Evolutionary conservation across 64 coral and sea anemone genomes (phyloP).

Genomic region (Cladopsammia gracilis): DNA sequence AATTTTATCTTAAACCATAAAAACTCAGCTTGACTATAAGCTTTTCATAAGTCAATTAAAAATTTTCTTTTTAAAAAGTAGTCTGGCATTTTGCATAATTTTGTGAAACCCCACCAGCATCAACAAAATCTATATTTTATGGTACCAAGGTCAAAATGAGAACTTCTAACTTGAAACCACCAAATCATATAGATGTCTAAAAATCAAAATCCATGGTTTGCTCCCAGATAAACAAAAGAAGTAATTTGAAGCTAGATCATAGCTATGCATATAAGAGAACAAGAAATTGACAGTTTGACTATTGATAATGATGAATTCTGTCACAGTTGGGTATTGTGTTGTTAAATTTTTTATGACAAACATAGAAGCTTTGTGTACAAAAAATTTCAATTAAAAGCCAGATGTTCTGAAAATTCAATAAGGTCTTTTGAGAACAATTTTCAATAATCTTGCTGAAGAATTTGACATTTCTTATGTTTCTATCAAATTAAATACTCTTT

Average conservation of each 20-base stretch:
- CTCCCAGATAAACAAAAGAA: slow-evolving; percentile 30
- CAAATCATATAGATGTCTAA: slow-evolving; percentile 49
- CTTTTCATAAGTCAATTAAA: slow-evolving; percentile 33
- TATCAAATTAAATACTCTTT: slow-evolving; percentile 5
- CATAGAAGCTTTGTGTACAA: slow-evolving; percentile 51
- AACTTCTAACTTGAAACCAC: slow-evolving; percentile 45
- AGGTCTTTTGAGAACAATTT: slow-evolving; percentile 21
- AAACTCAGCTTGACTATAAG: neutral
- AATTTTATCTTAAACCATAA: neutral
- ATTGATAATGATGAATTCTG: slow-evolving; percentile 73
- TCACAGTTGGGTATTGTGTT: slow-evolving; percentile 74
- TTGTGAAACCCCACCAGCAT: slow-evolving; percentile 15
- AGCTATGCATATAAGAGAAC: slow-evolving; percentile 64
- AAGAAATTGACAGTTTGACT: slow-evolving; percentile 75
- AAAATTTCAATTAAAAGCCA: slow-evolving; percentile 83
- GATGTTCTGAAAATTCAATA: slow-evolving; percentile 72
- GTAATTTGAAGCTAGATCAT: slow-evolving; percentile 48
- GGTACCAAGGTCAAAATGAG: slow-evolving; percentile 43
- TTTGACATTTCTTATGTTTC: neutral
- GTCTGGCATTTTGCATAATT: neutral
- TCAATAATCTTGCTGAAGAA: neutral
- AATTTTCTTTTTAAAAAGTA: neutral
- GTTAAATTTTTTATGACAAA: slow-evolving; percentile 78
- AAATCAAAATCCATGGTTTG: slow-evolving; percentile 59
- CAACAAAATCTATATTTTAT: slow-evolving; percentile 57